Evolutionary conservation across 2,888 invertebrate species (phyloP).

Genomic region (Leptarthrus brevirostris): DNA sequence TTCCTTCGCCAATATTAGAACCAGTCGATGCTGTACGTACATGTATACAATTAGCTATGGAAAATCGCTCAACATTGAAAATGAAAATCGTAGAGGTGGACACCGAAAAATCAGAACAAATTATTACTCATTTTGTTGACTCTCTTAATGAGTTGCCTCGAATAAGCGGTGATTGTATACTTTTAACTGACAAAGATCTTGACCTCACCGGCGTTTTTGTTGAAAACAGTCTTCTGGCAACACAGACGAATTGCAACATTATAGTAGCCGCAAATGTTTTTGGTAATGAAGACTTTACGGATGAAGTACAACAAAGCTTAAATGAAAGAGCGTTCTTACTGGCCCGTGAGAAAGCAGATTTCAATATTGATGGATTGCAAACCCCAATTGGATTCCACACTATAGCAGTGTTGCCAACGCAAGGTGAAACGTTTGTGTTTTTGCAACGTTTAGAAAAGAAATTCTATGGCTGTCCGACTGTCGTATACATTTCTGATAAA

Average conservation of each 20-base stretch:
- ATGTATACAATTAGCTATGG: conserved; percentile 77
- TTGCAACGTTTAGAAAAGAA: conserved; percentile 60
- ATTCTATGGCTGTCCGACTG: conserved; percentile 55
- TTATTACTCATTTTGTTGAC: conserved; percentile 71
- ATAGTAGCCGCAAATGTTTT: conserved; percentile 60
- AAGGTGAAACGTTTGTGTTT: conserved; percentile 61
- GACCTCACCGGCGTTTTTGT: conserved; percentile 70
- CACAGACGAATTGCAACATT: conserved; percentile 62
- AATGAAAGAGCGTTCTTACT: conserved; percentile 73
- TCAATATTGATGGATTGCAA: conserved; percentile 65
- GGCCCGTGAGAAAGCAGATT: conserved; percentile 70
- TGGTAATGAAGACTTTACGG: conserved; percentile 61
- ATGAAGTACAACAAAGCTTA: conserved; percentile 68
- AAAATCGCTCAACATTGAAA: conserved; percentile 75
- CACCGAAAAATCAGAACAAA: conserved; percentile 67
- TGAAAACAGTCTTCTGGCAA: conserved; percentile 72
- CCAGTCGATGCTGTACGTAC: conserved; percentile 70
- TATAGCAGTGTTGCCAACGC: conserved; percentile 60
- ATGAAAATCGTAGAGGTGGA: conserved; percentile 73
- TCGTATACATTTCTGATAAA: conserved; percentile 59
- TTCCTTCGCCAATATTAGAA: conserved; percentile 58
- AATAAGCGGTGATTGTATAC: conserved; percentile 74
- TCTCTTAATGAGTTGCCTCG: conserved; percentile 76
- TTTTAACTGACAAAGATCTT: conserved; percentile 65
- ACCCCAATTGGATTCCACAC: conserved; percentile 59